A percentile compares a stretch with the other conserved stretches of the same genome.
Evolutionary conservation across 2,797 vertebrate genomes (phyloP).

Genomic region (Gephyroberyx darwinii): DNA sequence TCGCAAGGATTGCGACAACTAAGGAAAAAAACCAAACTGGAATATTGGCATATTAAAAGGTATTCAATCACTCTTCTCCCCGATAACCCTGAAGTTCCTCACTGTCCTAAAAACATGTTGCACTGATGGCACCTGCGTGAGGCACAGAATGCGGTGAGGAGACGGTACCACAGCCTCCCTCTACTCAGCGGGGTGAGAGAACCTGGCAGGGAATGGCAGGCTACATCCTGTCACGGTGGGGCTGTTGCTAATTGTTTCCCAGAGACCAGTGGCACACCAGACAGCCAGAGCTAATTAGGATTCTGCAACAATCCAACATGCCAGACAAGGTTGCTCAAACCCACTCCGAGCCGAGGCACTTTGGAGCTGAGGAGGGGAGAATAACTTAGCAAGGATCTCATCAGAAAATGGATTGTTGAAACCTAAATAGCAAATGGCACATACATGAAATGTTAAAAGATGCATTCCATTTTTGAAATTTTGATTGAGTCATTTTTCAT

Average conservation of each 20-base stretch:
- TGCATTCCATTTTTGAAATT: not conserved
- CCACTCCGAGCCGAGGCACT: constrained; percentile 11
- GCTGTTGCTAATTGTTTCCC: constrained; percentile 73
- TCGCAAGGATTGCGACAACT: not conserved
- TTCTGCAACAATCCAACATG: constrained; percentile 62
- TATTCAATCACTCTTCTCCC: constrained; percentile 12
- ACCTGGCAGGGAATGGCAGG: constrained; percentile 51
- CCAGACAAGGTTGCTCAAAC: constrained; percentile 51
- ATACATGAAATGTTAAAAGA: not conserved
- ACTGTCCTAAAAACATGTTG: not conserved
- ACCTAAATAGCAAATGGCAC: constrained; percentile 13
- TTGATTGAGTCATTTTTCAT: too few species aligned
- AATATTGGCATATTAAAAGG: not conserved
- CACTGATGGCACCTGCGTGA: constrained; percentile 22
- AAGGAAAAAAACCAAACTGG: not conserved
- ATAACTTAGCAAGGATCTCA: constrained; percentile 37
- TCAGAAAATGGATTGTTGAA: constrained; percentile 17
- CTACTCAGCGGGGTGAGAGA: constrained; percentile 50
- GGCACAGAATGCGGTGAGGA: constrained; percentile 29
- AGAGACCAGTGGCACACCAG: constrained; percentile 64
- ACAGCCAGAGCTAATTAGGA: constrained; percentile 69
- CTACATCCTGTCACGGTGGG: constrained; percentile 67
- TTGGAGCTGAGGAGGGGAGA: not conserved
- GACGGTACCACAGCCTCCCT: constrained; percentile 36
- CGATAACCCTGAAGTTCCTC: constrained; percentile 24